Evolutionary conservation across 2,888 invertebrate genomes (phyloP).

Genomic region (Amphipyra berbera): DNA sequence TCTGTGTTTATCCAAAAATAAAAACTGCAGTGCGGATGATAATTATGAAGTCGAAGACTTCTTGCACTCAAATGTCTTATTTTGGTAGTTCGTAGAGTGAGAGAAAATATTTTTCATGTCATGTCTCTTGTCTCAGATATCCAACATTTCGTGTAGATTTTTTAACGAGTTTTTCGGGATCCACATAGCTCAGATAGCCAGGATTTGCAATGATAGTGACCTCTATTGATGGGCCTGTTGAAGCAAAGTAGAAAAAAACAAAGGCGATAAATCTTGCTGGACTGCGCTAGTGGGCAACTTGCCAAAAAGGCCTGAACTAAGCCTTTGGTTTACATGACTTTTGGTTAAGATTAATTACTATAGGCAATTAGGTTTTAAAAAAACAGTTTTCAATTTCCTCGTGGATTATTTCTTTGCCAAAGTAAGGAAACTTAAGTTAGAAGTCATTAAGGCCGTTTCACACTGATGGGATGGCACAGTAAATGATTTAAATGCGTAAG

Average conservation of each 20-base stretch:
- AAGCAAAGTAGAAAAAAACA: constrained; percentile 8
- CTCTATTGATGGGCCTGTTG: constrained; percentile 42
- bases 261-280: constrained; percentile 23
- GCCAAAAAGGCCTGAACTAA: constrained; percentile 24
- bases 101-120: no score
- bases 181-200: neutral
- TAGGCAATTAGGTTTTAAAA: neutral
- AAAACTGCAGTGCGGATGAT: no score
- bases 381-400: neutral
- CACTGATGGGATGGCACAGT: no score
- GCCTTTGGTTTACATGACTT: constrained; percentile 26
- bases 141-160: neutral
- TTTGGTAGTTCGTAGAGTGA: no score
- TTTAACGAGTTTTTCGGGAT: neutral
- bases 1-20: no score
- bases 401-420: neutral
- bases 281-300: constrained; percentile 15
- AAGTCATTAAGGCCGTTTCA: no score
- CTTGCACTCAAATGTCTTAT: no score
- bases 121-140: neutral
- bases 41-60: no score
- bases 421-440: no score
- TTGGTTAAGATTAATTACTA: constrained; percentile 16
- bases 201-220: constrained; percentile 30
- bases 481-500: no score